phyloP scores from a whole-genome alignment of 2,113 vertebrate species.

The Vulpes vulpes region DNA sequence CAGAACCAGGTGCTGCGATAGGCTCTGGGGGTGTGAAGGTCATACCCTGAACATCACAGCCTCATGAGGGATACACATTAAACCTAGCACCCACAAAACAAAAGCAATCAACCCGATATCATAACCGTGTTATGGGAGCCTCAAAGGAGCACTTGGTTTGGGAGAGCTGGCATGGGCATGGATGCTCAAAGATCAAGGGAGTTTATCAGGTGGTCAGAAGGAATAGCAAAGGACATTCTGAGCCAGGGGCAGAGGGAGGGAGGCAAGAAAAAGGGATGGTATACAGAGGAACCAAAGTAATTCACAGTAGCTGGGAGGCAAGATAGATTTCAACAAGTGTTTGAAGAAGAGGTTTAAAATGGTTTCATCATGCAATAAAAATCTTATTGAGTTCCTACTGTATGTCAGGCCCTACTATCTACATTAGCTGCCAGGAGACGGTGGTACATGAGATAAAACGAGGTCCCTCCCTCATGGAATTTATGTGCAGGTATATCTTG shows the following conservation, averaged over 20 bases:
- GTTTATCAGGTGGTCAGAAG: background rate
- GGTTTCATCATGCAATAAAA: conserved; percentile 2
- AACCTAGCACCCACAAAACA: background rate
- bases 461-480: background rate
- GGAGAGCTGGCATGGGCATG: background rate
- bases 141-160: background rate
- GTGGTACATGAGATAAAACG: background rate
- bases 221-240: background rate
- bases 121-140: too few species aligned
- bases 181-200: background rate
- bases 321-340: background rate
- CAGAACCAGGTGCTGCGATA: background rate
- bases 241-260: background rate
- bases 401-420: background rate
- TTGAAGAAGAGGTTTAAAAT: conserved; percentile 26
- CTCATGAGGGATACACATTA: background rate
- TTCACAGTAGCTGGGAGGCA: background rate
- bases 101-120: fast-evolving
- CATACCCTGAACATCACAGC: background rate
- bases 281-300: background rate
- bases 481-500: background rate
- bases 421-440: background rate
- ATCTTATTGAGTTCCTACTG: background rate
- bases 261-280: background rate
- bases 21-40: background rate